Percentiles rank a stretch among this genome's conserved stretches.
These are phyloP conservation scores for Nipponacmea schrenckii DNA, from an alignment of 2,888 invertebrate species.

Conservation along the genomic window DNA sequence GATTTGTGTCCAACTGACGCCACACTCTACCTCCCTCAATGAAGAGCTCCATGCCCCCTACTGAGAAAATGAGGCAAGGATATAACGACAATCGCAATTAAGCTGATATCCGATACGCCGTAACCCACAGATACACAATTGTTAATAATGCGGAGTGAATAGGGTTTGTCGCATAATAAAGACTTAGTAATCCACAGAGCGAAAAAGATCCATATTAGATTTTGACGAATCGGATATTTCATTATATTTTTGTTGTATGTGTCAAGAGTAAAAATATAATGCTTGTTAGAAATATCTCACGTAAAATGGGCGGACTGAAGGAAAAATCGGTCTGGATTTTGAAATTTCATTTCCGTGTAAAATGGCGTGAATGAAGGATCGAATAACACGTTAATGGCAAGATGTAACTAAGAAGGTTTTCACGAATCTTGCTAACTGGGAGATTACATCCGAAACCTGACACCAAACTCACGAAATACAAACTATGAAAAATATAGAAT, in stretches of 20 bases:
- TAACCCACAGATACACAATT: background rate
- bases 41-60: background rate
- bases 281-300: background rate
- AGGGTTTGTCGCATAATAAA: background rate
- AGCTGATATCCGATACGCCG: background rate
- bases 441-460: slow-evolving; percentile 9
- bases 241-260: background rate
- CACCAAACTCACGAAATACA: slow-evolving; percentile 3
- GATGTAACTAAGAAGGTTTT: background rate
- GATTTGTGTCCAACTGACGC: slow-evolving; percentile 7
- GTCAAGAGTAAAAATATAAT: background rate
- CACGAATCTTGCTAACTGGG: background rate
- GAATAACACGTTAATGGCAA: slow-evolving; percentile 9
- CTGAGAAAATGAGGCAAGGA: slow-evolving; percentile 2
- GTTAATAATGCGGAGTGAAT: background rate
- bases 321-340: background rate
- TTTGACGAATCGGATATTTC: slow-evolving; percentile 9
- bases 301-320: background rate
- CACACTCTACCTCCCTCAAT: slow-evolving; percentile 4
- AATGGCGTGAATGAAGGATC: background rate
- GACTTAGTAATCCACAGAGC: background rate
- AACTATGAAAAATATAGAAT: slow-evolving; percentile 6
- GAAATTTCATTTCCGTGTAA: background rate
- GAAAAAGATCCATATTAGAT: background rate
- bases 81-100: slow-evolving; percentile 7